These are phyloP conservation scores for Neuroterus valhalla DNA, from an alignment of 1,140 invertebrate species.

Conservation along the genomic window DNA sequence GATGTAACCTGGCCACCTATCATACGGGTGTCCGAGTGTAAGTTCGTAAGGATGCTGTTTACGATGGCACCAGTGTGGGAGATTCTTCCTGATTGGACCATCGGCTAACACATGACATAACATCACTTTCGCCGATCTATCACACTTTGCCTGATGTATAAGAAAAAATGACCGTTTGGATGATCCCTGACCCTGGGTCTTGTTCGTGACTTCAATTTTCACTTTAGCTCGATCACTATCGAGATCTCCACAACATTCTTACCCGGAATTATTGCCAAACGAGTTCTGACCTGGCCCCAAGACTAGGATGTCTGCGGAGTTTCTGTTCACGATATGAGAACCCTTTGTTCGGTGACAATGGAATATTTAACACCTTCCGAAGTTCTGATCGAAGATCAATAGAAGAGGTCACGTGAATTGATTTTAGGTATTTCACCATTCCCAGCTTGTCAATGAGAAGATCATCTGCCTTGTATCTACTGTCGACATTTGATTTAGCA, in stretches of 20 bases:
- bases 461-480: too few species aligned
- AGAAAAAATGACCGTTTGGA: conserved; percentile 20
- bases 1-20: neutral
- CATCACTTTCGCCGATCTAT: conserved; percentile 61
- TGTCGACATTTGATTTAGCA: too few species aligned
- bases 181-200: conserved; percentile 20
- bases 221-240: neutral
- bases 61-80: neutral
- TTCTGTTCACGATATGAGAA: neutral
- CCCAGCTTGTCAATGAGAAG: too few species aligned
- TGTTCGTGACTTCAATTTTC: conserved; percentile 4
- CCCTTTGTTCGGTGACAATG: neutral
- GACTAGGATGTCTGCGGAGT: neutral
- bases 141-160: conserved; percentile 44
- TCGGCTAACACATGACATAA: conserved; percentile 49
- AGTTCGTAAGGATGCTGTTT: neutral
- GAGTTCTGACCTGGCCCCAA: neutral
- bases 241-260: neutral
- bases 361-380: neutral
- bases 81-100: conserved; percentile 43
- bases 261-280: neutral
- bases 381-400: neutral
- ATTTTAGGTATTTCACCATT: neutral
- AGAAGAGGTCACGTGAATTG: neutral
- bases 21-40: neutral